phyloP scores from a whole-genome alignment of 2,888 invertebrate genomes.

The Notodonta dromedarius region DNA sequence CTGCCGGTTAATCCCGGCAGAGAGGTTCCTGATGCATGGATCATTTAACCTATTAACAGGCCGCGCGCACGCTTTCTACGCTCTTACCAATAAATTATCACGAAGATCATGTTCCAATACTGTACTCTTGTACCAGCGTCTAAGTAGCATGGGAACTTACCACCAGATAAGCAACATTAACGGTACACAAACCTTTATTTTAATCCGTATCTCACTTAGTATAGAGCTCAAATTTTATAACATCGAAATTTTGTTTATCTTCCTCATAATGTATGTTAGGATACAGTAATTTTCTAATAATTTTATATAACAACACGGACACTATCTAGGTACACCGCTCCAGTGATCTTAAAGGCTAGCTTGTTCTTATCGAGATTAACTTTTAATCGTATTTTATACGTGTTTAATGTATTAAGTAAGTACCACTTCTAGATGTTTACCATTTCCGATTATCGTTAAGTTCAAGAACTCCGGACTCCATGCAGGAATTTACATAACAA shows the following conservation, averaged over 20 bases:
- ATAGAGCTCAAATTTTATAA: constrained; percentile 20
- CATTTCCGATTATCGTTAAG: too few species aligned
- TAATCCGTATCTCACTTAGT: constrained; percentile 9
- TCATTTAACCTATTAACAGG: constrained; percentile 60
- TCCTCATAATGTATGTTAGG: constrained; percentile 23
- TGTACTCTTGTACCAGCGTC: constrained; percentile 60
- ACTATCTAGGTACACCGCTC: constrained; percentile 21
- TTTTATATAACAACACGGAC: constrained; percentile 29
- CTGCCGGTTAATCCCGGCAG: constrained; percentile 53
- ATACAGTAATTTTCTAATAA: constrained; percentile 13
- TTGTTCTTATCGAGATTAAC: background rate
- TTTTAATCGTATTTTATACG: background rate
- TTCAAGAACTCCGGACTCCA: too few species aligned
- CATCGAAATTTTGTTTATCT: constrained; percentile 10
- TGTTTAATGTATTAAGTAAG: too few species aligned
- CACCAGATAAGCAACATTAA: constrained; percentile 29
- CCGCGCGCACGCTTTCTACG: constrained; percentile 67
- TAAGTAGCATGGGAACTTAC: constrained; percentile 68
- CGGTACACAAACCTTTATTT: constrained; percentile 10
- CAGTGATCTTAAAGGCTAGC: constrained; percentile 30
- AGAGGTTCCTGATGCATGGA: constrained; percentile 55
- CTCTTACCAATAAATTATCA: constrained; percentile 76
- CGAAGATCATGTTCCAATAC: constrained; percentile 75
- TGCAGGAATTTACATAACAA: too few species aligned
- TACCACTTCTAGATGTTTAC: too few species aligned